A percentile compares a stretch with the other conserved stretches of the same genome.
These are phyloP conservation scores for Hemithea aestivaria DNA, from an alignment of 2,888 invertebrate species.

Conservation along the genomic window DNA sequence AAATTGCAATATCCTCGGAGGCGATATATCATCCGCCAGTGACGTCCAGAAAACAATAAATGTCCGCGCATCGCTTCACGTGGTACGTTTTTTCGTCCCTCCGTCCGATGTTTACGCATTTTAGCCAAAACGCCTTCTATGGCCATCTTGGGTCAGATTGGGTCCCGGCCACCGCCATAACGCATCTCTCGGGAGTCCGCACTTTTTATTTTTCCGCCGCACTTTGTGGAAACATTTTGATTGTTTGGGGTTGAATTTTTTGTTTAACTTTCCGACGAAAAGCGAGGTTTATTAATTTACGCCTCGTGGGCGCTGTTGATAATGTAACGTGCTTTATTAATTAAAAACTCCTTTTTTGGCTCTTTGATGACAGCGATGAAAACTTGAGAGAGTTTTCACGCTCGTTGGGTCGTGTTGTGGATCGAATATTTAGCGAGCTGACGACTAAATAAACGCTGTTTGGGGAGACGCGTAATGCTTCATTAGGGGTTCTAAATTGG, in stretches of 20 bases:
- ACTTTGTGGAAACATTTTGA: constrained; percentile 29
- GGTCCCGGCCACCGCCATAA: constrained; percentile 37
- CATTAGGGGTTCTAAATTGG: no score
- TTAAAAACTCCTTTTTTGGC: constrained; percentile 27
- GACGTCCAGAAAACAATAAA: constrained; percentile 40
- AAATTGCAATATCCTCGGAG: constrained; percentile 39
- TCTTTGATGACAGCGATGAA: constrained; percentile 20
- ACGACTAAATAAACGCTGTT: neutral
- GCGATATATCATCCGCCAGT: constrained; percentile 36
- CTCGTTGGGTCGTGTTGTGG: constrained; percentile 9
- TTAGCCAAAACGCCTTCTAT: constrained; percentile 56
- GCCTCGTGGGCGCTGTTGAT: constrained; percentile 26
- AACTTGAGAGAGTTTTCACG: constrained; percentile 22
- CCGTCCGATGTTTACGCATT: constrained; percentile 44
- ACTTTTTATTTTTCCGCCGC: constrained; percentile 26
- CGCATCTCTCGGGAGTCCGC: constrained; percentile 37
- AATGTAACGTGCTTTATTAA: constrained; percentile 27
- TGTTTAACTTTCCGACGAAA: constrained; percentile 25
- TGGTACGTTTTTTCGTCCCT: constrained; percentile 27
- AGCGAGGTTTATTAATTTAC: constrained; percentile 28
- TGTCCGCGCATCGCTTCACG: constrained; percentile 14
- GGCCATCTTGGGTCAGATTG: constrained; percentile 49
- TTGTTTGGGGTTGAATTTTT: constrained; percentile 29
- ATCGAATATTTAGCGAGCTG: constrained; percentile 3
- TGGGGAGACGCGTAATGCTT: neutral